Evolutionary conservation across 2,113 vertebrate genomes (phyloP).

Genomic region (Suricata suricatta): DNA sequence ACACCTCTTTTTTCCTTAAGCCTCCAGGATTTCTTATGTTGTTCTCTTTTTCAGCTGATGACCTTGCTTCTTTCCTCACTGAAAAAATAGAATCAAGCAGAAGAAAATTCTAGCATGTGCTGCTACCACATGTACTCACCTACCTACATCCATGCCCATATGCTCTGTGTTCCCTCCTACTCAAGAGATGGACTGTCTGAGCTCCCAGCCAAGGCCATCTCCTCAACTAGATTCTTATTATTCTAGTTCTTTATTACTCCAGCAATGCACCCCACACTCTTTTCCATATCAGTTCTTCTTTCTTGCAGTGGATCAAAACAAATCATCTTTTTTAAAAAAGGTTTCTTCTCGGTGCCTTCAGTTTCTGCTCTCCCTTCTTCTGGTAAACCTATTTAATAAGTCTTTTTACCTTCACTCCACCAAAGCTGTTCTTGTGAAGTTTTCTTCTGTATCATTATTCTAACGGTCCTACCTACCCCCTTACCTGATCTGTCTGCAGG

Average conservation of each 20-base stretch:
- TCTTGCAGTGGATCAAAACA: neutral
- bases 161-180: neutral
- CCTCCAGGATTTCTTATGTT: constrained; percentile 1
- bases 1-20: neutral
- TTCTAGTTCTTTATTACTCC: neutral
- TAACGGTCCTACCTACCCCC: neutral
- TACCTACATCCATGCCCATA: neutral
- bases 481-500: neutral
- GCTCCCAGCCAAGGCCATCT: neutral
- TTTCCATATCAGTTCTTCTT: constrained; percentile 1
- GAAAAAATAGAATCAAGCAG: constrained; percentile 22
- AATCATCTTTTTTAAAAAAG: neutral
- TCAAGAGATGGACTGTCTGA: neutral
- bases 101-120: neutral
- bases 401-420: neutral
- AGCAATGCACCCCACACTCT: neutral
- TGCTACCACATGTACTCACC: neutral
- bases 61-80: constrained; percentile 13
- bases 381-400: neutral
- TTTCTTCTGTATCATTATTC: neutral
- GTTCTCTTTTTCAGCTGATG: neutral
- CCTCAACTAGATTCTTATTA: neutral
- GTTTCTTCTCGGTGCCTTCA: constrained; percentile 10
- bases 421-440: neutral
- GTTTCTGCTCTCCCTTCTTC: neutral